These are phyloP conservation scores for Caenorhabditis sp. DNA, from an alignment of 2,888 invertebrate species.

Conservation along the genomic window DNA sequence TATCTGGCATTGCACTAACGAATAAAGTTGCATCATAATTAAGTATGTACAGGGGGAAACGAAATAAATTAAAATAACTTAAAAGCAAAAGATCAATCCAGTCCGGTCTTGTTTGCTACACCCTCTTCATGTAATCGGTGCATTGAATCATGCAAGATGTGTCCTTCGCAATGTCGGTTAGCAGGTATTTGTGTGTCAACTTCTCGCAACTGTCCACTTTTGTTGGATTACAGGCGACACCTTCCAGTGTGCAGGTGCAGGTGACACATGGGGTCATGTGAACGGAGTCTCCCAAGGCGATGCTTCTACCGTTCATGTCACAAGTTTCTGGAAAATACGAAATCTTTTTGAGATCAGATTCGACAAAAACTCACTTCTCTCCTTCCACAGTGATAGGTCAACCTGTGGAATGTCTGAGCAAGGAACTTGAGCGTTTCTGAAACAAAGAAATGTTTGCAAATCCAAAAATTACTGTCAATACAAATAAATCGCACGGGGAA, in stretches of 20 bases:
- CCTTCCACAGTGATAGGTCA: conserved; percentile 81
- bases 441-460: not conserved
- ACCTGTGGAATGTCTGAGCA: conserved; percentile 81
- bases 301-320: conserved; percentile 80
- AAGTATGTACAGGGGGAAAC: conserved; percentile 45
- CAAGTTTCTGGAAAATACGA: conserved; percentile 77
- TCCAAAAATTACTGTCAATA: too few relatives aligned
- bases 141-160: conserved; percentile 83
- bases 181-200: conserved; percentile 79
- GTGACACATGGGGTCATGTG: conserved; percentile 83
- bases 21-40: conserved; percentile 34
- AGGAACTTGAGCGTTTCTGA: conserved; percentile 81
- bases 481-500: too few relatives aligned
- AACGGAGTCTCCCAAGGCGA: conserved; percentile 81
- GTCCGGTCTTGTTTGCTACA: conserved; percentile 30
- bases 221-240: conserved; percentile 81
- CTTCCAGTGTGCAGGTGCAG: conserved; percentile 82
- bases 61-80: conserved; percentile 20
- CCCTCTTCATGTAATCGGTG: conserved; percentile 77
- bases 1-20: conserved; percentile 57
- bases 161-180: conserved; percentile 80
- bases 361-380: conserved; percentile 78
- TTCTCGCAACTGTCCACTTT: conserved; percentile 80
- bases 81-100: conserved; percentile 12
- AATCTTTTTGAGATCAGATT: not conserved